Evolutionary conservation across 1,140 invertebrate genomes (phyloP), one percentile per base, ranked within the genome.

Genomic region (Drosophila melanogaster): DNA sequence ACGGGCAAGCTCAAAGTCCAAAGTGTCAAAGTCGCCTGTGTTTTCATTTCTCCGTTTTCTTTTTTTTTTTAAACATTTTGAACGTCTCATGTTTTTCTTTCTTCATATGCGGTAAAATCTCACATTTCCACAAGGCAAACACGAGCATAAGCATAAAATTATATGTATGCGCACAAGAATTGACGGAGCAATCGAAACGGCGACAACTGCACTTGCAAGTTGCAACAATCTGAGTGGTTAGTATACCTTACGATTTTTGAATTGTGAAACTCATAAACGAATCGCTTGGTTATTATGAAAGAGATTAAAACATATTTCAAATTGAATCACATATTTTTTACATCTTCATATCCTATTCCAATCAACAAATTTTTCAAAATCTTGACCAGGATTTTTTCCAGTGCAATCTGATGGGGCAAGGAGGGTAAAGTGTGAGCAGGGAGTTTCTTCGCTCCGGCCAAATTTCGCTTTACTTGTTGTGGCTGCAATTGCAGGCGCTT

Each of bases 101-200:
- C 58, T 58, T 73, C 37, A 14, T 12, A 64, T 86, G 64, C 41
- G 54, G 59, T 51, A 71, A 83, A 79, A 77, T 89, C 84, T 86
- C 79, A 55, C 66, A 87, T 87, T 87, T 79, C 79, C 79, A 89
- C 89, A 87, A 83, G 78, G 84, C 62, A 87, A 87, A 87, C 83
- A 83, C 81, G 75, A 79, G 83, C 79, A 86, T 89, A 81, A 87
- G 71, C 83, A 86, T 87, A 77, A 87, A 87, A 83, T 89, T 89
- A 83, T 73, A 89, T 89, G 89, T 89, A 76, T 83, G 89, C 83
- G 76, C 83, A 79, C 56, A 76, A 71, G 76, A 87, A 87, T 89
- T 60, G 66, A 66, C 80, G 66, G 24, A 76, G 79, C 77, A 81
- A 83, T 75, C 67, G 65, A 81, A 67, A 35, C 61, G 64, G 80